These are phyloP conservation scores for Mesocentrotus franciscanus DNA, from an alignment of 53 echinoderm and acorn worm genomes.

Conservation along the genomic window DNA sequence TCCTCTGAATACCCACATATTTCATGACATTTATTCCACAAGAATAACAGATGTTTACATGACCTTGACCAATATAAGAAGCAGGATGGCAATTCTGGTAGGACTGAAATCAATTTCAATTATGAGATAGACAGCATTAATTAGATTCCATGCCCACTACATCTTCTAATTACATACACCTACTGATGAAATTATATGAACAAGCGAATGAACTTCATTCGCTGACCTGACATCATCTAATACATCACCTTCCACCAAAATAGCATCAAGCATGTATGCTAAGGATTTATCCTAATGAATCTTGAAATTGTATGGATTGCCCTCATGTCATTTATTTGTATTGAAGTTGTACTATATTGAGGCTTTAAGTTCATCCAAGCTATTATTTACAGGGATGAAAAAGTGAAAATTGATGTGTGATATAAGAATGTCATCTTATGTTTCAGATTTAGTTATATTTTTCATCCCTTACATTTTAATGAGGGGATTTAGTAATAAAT, in stretches of 20 bases:
- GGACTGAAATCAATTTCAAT: constrained; percentile 41
- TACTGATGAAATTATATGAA: constrained; percentile 16
- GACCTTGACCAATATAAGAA: constrained; percentile 43
- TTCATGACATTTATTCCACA: background rate
- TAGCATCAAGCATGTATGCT: background rate
- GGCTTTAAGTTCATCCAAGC: background rate
- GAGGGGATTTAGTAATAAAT: no score
- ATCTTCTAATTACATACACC: constrained; percentile 34
- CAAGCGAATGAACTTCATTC: constrained; percentile 5
- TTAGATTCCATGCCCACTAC: constrained; percentile 32
- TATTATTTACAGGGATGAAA: background rate
- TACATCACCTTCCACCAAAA: background rate
- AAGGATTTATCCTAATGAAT: background rate
- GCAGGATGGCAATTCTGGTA: background rate
- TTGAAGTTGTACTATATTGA: background rate
- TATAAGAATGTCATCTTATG: background rate
- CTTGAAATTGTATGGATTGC: background rate
- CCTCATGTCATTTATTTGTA: background rate
- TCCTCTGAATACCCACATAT: background rate
- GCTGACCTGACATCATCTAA: constrained; percentile 19
- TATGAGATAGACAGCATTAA: constrained; percentile 27
- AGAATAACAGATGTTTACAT: constrained; percentile 2
- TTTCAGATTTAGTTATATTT: no score
- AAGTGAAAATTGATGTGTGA: background rate
- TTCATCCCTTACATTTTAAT: no score